Percentiles rank a stretch among this genome's conserved stretches.
phyloP scores from a whole-genome alignment of 2,797 vertebrate genomes.

The Paedocypris micromegethes region DNA sequence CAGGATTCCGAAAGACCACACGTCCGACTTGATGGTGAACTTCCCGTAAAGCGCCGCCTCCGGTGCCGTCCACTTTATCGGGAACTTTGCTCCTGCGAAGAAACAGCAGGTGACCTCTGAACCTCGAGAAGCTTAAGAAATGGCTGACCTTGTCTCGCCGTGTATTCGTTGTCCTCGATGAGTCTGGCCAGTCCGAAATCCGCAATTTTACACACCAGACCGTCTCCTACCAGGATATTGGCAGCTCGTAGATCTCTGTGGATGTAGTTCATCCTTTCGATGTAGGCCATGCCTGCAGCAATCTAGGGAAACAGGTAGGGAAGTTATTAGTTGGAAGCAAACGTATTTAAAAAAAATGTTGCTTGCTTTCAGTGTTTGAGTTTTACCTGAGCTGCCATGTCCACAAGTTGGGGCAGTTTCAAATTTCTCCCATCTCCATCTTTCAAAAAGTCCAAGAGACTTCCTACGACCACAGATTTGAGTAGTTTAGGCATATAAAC shows the following conservation, averaged over 20 bases:
- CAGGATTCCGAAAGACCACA: conserved; percentile 96
- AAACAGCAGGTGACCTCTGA: too few species aligned
- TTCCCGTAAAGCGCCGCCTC: conserved; percentile 89
- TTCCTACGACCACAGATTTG: conserved; percentile 67
- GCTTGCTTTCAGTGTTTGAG: not conserved
- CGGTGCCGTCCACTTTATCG: conserved; percentile 97
- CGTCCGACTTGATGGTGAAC: conserved; percentile 96
- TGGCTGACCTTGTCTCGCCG: conserved; percentile 83
- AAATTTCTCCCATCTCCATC: conserved; percentile 78
- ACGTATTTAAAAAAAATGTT: not conserved
- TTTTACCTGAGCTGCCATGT: conserved; percentile 91
- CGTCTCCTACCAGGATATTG: conserved; percentile 93
- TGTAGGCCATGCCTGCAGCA: conserved; percentile 91
- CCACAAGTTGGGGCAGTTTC: conserved; percentile 88
- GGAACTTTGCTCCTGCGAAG: conserved; percentile 87
- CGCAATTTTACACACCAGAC: conserved; percentile 91
- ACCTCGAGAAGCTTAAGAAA: too few species aligned
- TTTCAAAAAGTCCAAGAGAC: conserved; percentile 92
- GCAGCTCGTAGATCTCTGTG: conserved; percentile 92
- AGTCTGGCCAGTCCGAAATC: conserved; percentile 95
- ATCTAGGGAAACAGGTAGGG: conserved; percentile 65
- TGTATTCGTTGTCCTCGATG: conserved; percentile 94
- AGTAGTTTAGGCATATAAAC: too few species aligned
- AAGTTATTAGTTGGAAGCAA: not conserved
- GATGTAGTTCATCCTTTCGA: conserved; percentile 97